Conservation (phyloP, 2,113 vertebrate genomes). For the Calypte anna region DNA sequence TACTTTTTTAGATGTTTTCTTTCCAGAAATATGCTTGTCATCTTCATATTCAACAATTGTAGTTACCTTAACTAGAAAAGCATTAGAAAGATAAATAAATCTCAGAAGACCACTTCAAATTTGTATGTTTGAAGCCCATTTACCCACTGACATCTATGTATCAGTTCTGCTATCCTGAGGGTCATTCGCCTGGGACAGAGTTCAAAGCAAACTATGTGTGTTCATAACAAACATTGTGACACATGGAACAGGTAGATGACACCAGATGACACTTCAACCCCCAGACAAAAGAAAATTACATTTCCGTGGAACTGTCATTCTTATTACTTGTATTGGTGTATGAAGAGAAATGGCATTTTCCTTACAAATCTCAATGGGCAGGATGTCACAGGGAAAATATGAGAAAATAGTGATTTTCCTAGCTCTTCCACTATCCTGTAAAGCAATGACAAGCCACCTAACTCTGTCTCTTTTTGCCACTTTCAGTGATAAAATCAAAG, state of each 20-base stretch:
- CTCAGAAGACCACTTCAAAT: neutral
- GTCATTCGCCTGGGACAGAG: neutral
- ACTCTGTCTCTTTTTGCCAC: neutral
- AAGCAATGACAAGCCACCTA: neutral
- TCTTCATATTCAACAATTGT: conserved; percentile 70
- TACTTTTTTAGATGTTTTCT: conserved; percentile 67
- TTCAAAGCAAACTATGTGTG: neutral
- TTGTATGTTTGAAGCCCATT: neutral
- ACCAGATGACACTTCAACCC: neutral
- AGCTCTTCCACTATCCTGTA: neutral
- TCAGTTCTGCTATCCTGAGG: neutral
- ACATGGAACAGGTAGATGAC: neutral
- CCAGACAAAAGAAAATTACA: neutral
- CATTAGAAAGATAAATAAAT: neutral
- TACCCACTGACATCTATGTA: neutral
- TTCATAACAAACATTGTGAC: neutral
- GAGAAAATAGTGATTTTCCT: neutral
- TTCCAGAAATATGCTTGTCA: neutral
- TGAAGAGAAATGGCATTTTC: neutral
- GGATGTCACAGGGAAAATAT: neutral
- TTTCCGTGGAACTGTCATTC: neutral
- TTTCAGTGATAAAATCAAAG: neutral
- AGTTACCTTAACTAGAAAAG: conserved; percentile 70
- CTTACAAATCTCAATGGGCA: neutral
- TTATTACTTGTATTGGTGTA: neutral